Percentiles rank a stretch among this genome's conserved stretches.
Evolutionary conservation across 2,888 invertebrate genomes (phyloP).

Genomic region (Tetragnatha montana): DNA sequence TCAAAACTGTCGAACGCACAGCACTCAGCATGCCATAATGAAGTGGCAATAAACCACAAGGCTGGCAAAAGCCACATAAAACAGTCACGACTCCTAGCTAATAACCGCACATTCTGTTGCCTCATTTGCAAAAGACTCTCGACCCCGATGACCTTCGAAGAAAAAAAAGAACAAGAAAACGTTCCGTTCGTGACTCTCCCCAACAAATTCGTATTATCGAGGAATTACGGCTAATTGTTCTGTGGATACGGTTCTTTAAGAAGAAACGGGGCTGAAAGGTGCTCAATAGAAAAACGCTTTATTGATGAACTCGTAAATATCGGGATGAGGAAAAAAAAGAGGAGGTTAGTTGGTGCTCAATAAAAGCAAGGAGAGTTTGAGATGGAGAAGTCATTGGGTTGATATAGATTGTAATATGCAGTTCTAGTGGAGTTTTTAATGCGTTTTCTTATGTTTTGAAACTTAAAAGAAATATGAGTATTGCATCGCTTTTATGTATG

Average conservation of each 20-base stretch:
- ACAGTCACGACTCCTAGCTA: neutral
- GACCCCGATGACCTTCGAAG: neutral
- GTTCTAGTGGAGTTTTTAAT: neutral
- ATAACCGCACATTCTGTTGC: neutral
- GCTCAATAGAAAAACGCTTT: neutral
- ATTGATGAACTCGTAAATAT: neutral
- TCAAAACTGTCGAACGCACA: neutral
- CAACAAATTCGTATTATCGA: slow-evolving; percentile 9
- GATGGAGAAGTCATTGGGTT: neutral
- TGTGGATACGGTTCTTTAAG: slow-evolving; percentile 38
- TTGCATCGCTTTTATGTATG: too few relatives aligned
- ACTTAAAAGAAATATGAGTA: too few relatives aligned
- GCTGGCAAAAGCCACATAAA: neutral
- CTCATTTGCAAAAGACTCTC: neutral
- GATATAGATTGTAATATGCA: neutral
- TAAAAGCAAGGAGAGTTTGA: neutral
- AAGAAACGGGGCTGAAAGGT: slow-evolving; percentile 5
- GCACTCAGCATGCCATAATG: neutral
- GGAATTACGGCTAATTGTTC: slow-evolving; percentile 33
- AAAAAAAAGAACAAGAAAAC: neutral
- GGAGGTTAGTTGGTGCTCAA: neutral
- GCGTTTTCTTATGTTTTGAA: too few relatives aligned
- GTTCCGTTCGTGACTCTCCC: slow-evolving; percentile 27
- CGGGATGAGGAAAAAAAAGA: neutral
- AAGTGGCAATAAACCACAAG: neutral